phyloP scores from a whole-genome alignment of 2,113 vertebrate genomes.

The Chrysochloris asiatica region DNA sequence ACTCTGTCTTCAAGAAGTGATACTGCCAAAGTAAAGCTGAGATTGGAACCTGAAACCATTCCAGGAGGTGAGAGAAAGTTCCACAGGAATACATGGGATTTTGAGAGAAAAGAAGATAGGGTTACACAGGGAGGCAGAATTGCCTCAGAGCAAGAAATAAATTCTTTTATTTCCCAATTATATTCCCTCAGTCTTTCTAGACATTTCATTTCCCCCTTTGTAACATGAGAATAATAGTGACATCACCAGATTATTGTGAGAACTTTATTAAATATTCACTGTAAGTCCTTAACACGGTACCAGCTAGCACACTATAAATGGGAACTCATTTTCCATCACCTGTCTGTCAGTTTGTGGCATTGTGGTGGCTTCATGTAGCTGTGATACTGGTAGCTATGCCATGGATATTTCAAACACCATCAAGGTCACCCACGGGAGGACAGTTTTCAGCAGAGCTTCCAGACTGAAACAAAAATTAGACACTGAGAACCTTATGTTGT shows the following conservation, averaged over 20 bases:
- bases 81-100: not conserved
- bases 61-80: not conserved
- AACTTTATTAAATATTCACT: not conserved
- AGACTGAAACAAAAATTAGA: not conserved
- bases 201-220: not conserved
- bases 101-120: not conserved
- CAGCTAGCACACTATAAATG: not conserved
- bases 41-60: not conserved
- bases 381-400: not conserved
- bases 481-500: no score
- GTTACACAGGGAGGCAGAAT: not conserved
- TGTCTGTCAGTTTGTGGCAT: no score
- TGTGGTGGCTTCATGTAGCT: not conserved
- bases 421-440: not conserved
- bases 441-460: not conserved
- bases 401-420: not conserved
- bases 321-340: not conserved
- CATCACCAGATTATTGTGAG: not conserved
- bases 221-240: not conserved
- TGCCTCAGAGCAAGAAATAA: not conserved
- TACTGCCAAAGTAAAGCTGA: not conserved
- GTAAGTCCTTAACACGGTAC: not conserved
- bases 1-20: not conserved
- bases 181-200: not conserved
- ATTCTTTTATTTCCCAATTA: not conserved